These are phyloP conservation scores for Chaetura pelagica DNA, from an alignment of 2,113 vertebrate genomes.

Conservation along the genomic window DNA sequence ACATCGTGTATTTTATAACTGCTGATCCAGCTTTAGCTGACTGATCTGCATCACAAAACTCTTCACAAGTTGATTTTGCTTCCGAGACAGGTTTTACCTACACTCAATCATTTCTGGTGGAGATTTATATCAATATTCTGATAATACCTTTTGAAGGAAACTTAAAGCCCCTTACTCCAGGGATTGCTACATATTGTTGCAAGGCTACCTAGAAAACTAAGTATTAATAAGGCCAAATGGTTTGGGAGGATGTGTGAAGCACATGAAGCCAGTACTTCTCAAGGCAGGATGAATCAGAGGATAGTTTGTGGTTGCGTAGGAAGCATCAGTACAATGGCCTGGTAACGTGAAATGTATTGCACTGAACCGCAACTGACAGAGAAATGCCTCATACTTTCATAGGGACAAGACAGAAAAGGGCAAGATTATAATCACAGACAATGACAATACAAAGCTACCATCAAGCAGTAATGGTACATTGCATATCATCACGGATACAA, in stretches of 20 bases:
- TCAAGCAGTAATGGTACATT: not conserved
- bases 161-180: not conserved
- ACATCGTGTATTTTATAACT: accelerated
- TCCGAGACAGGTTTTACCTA: not conserved
- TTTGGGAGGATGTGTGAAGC: not conserved
- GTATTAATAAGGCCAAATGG: not conserved
- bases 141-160: not conserved
- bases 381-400: not conserved
- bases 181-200: not conserved
- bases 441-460: not conserved
- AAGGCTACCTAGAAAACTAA: not conserved
- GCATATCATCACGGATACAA: not conserved
- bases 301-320: not conserved
- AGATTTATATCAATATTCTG: not conserved
- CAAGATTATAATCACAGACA: not conserved
- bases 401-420: not conserved
- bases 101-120: not conserved
- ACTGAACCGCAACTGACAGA: not conserved
- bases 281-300: not conserved
- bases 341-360: not conserved
- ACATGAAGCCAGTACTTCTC: not conserved
- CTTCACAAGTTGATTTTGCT: not conserved
- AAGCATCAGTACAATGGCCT: not conserved
- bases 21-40: not conserved
- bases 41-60: not conserved